phyloP scores from a whole-genome alignment of 2,888 invertebrate species.

The Omphaloscelis lunosa region DNA sequence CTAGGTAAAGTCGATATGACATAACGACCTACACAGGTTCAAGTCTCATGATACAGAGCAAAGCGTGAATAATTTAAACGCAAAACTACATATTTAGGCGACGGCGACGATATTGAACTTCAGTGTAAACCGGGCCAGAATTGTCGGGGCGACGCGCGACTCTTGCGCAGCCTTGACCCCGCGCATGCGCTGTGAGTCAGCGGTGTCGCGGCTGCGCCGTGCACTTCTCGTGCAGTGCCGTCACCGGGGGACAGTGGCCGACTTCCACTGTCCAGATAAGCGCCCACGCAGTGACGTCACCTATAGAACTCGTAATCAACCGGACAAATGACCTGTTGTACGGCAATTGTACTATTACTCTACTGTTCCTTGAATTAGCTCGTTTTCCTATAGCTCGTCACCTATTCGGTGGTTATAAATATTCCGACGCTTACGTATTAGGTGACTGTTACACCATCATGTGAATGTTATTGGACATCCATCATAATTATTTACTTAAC shows the following conservation, averaged over 20 bases:
- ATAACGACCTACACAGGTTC: constrained; percentile 28
- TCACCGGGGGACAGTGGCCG: constrained; percentile 52
- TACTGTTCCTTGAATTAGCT: constrained; percentile 47
- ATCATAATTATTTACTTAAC: not conserved
- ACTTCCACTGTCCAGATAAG: constrained; percentile 64
- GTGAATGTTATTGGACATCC: not conserved
- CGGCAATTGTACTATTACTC: constrained; percentile 28
- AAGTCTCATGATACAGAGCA: constrained; percentile 29
- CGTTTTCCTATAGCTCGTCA: constrained; percentile 28
- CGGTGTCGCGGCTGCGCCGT: constrained; percentile 70
- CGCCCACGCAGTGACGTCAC: constrained; percentile 61
- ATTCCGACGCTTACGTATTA: not conserved
- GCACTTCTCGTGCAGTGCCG: constrained; percentile 61
- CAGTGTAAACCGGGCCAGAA: constrained; percentile 80
- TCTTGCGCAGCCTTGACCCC: constrained; percentile 82
- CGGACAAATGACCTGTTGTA: constrained; percentile 46
- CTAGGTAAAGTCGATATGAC: constrained; percentile 2
- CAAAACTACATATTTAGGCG: constrained; percentile 65
- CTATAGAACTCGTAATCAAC: constrained; percentile 46
- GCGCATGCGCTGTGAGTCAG: constrained; percentile 77
- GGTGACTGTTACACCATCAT: not conserved
- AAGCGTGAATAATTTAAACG: constrained; percentile 47
- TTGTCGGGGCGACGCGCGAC: constrained; percentile 72
- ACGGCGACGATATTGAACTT: constrained; percentile 78
- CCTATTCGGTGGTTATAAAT: not conserved